phyloP scores from a whole-genome alignment of 2,113 vertebrate genomes.

The Illadopsis cleaveri region DNA sequence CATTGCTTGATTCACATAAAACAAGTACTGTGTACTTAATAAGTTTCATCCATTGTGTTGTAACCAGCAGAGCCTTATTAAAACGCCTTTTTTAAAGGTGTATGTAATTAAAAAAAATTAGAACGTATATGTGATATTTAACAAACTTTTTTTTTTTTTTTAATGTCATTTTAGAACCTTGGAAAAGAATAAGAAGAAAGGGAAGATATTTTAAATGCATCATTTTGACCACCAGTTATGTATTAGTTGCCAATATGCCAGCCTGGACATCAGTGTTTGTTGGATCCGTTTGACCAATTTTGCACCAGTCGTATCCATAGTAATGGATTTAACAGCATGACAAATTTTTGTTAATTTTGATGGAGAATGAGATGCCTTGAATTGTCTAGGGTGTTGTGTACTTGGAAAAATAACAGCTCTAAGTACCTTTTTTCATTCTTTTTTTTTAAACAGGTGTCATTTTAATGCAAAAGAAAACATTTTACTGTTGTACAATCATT shows the following conservation, averaged over 20 bases:
- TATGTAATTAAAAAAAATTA: neutral
- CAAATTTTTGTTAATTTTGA: constrained; percentile 77
- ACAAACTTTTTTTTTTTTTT: neutral
- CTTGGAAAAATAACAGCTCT: constrained; percentile 80
- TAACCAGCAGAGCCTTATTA: neutral
- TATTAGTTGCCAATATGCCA: constrained; percentile 89
- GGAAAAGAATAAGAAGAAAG: constrained; percentile 99
- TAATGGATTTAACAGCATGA: constrained; percentile 85
- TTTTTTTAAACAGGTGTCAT: constrained; percentile 71
- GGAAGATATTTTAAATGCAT: constrained; percentile 95
- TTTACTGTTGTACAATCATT: constrained; percentile 88
- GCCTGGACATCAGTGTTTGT: constrained; percentile 88
- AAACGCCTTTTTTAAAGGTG: neutral
- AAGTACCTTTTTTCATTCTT: constrained; percentile 72
- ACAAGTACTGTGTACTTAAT: neutral
- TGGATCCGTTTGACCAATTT: constrained; percentile 81
- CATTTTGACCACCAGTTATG: constrained; percentile 77
- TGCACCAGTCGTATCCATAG: constrained; percentile 83
- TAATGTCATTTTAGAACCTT: constrained; percentile 82
- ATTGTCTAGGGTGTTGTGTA: constrained; percentile 84
- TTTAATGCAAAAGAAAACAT: constrained; percentile 78
- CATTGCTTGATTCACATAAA: neutral
- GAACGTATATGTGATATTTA: neutral
- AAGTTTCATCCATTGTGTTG: neutral
- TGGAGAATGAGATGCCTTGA: constrained; percentile 84